phyloP scores from a whole-genome alignment of 1,140 invertebrate species.

The Nebria ingens region DNA sequence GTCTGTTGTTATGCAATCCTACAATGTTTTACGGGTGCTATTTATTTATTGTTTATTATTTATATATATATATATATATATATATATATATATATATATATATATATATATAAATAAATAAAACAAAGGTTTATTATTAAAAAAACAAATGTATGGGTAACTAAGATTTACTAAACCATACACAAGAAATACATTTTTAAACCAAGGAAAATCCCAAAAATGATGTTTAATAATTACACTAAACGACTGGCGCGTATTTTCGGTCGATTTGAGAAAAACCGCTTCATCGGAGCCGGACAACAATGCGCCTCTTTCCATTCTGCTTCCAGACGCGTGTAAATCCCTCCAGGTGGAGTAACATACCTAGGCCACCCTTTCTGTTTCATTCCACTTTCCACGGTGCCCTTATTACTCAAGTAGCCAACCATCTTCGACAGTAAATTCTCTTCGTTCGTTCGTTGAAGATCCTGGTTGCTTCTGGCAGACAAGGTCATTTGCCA shows the following conservation, averaged over 20 bases:
- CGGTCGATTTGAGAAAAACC: not conserved
- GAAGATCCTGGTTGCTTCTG: conserved; percentile 74
- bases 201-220: too few species aligned
- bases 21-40: too few species aligned
- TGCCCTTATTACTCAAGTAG: conserved; percentile 35
- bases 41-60: too few species aligned
- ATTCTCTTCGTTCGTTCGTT: conserved; percentile 69
- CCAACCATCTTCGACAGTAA: conserved; percentile 59
- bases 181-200: too few species aligned
- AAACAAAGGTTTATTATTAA: too few species aligned
- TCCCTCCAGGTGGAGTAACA: conserved; percentile 40
- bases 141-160: too few species aligned
- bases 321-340: conserved; percentile 56
- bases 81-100: too few species aligned
- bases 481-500: conserved; percentile 64
- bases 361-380: conserved; percentile 23
- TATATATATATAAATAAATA: too few species aligned
- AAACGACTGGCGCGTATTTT: not conserved
- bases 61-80: too few species aligned
- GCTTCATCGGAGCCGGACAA: conserved; percentile 8
- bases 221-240: not conserved
- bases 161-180: too few species aligned
- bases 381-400: conserved; percentile 20
- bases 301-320: conserved; percentile 55
- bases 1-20: too few species aligned